phyloP scores from a whole-genome alignment of 2,888 invertebrate species.

The Drosophila nigritarsus region DNA sequence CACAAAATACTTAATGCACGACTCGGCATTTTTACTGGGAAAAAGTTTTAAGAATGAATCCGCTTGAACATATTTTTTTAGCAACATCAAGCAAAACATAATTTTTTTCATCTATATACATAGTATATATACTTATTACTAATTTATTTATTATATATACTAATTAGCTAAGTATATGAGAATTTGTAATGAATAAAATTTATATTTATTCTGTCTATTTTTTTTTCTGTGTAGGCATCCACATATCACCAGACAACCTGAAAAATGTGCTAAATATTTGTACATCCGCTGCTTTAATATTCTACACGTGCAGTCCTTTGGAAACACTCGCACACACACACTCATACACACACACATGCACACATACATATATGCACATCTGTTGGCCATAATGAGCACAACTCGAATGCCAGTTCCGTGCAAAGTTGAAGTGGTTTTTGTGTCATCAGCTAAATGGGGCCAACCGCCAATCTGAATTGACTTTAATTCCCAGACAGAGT shows the following conservation, averaged over 20 bases:
- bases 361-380: conserved; percentile 10
- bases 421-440: conserved; percentile 56
- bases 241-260: conserved; percentile 20
- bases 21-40: not conserved
- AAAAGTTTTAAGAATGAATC: not conserved
- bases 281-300: conserved; percentile 55
- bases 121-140: no score
- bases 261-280: conserved; percentile 55
- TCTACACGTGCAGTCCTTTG: conserved; percentile 50
- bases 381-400: conserved; percentile 40
- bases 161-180: not conserved
- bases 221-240: not conserved
- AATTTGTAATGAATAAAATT: not conserved
- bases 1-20: not conserved
- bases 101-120: not conserved
- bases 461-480: conserved; percentile 40
- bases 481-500: conserved; percentile 38
- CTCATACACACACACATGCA: conserved; percentile 14
- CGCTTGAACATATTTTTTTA: not conserved
- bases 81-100: not conserved
- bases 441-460: conserved; percentile 64
- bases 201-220: not conserved
- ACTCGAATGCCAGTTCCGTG: conserved; percentile 16
- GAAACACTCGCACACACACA: conserved; percentile 10
- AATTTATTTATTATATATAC: not conserved